A percentile compares a stretch with the other conserved stretches of the same genome.
Evolutionary conservation across 2,797 vertebrate species (phyloP).

Genomic region (Danionella dracula): DNA sequence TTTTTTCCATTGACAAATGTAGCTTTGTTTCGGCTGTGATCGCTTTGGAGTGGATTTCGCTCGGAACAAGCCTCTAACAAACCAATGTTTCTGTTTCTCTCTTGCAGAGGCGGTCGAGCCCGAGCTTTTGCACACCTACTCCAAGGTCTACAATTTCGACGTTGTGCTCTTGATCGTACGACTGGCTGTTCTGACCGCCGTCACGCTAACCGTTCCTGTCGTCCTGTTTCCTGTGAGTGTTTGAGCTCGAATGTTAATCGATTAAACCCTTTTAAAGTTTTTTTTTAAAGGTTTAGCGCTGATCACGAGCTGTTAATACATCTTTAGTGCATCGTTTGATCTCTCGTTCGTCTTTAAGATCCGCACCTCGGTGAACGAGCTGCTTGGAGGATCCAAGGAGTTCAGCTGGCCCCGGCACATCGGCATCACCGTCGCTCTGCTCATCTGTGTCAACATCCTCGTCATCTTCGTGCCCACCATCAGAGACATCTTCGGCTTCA

Average conservation of each 20-base stretch:
- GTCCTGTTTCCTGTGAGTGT: constrained; percentile 93
- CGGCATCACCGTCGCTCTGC: constrained; percentile 75
- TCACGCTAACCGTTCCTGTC: constrained; percentile 93
- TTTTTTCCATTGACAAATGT: too few relatives aligned
- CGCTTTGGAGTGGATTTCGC: too few relatives aligned
- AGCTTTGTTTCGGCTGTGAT: too few relatives aligned
- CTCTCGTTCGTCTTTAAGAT: constrained; percentile 81
- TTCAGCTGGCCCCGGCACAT: constrained; percentile 89
- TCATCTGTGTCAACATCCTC: constrained; percentile 77
- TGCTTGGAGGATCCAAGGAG: constrained; percentile 78
- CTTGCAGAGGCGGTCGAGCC: constrained; percentile 74
- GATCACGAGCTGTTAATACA: too few relatives aligned
- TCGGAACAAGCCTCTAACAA: too few relatives aligned
- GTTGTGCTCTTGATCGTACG: constrained; percentile 87
- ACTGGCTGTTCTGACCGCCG: constrained; percentile 88
- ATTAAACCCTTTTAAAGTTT: too few relatives aligned
- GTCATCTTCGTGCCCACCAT: constrained; percentile 95
- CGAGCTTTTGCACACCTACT: constrained; percentile 93
- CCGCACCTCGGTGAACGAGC: constrained; percentile 86
- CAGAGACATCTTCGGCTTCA: constrained; percentile 93
- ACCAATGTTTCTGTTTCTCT: not conserved
- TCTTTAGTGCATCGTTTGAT: too few relatives aligned
- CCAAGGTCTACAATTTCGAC: constrained; percentile 71
- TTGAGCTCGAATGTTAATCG: too few relatives aligned
- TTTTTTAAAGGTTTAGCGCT: too few relatives aligned